Conservation (phyloP, 2,888 invertebrate species). For the Sympetrum striolatum region DNA sequence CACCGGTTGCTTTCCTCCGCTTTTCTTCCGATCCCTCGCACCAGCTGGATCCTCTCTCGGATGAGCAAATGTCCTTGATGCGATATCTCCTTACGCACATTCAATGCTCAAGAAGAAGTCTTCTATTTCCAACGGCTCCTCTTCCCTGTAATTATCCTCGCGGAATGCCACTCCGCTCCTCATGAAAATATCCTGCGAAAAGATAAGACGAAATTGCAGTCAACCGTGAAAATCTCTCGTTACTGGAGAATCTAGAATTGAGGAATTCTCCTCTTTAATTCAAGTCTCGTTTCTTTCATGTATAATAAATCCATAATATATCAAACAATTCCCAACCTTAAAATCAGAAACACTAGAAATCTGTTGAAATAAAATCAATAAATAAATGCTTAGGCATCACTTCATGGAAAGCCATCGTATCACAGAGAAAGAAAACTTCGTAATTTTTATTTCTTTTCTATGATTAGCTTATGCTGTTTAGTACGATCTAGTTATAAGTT, state of each 20-base stretch:
- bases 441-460: no score
- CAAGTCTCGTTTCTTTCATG: no score
- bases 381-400: no score
- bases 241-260: not conserved
- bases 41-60: not conserved
- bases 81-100: not conserved
- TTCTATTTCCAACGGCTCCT: not conserved
- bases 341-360: no score
- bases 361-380: no score
- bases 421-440: no score
- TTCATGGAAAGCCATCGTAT: no score
- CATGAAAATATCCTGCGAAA: not conserved
- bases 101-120: not conserved
- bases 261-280: not conserved
- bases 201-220: not conserved
- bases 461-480: no score
- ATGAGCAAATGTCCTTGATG: not conserved
- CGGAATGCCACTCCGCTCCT: not conserved
- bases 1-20: not conserved
- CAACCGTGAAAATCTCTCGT: not conserved
- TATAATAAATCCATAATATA: no score
- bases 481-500: no score
- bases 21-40: not conserved
- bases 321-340: no score
- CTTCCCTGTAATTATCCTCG: not conserved